phyloP scores from a whole-genome alignment of 2,113 vertebrate genomes.

The Tetraodon nigroviridis region DNA sequence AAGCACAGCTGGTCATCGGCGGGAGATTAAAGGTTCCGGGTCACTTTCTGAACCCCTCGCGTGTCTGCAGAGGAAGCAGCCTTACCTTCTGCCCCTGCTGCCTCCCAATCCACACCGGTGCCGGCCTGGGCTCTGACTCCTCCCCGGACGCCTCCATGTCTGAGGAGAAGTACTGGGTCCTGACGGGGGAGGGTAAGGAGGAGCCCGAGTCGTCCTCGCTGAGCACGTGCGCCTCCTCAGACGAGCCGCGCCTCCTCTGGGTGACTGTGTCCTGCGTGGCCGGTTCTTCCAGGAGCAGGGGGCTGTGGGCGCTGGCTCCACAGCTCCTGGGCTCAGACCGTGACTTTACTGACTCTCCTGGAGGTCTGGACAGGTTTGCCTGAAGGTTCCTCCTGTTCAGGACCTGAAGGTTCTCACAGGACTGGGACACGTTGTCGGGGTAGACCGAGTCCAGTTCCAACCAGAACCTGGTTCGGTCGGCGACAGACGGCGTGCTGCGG shows the following conservation, averaged over 20 bases:
- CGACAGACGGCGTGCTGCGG: conserved; percentile 81
- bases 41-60: not conserved
- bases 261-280: conserved; percentile 13
- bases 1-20: not conserved
- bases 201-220: conserved; percentile 59
- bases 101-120: conserved; percentile 51
- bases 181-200: conserved; percentile 54
- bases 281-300: conserved; percentile 6
- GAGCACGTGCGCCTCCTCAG: conserved; percentile 23
- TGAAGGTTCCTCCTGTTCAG: conserved; percentile 62
- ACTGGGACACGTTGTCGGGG: conserved; percentile 78
- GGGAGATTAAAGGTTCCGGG: not conserved
- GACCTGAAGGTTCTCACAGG: conserved; percentile 80
- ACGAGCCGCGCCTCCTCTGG: conserved; percentile 8
- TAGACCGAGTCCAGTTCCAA: conserved; percentile 81
- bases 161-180: conserved; percentile 52
- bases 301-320: not conserved
- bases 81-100: conserved; percentile 41
- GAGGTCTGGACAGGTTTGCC: conserved; percentile 25
- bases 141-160: conserved; percentile 66
- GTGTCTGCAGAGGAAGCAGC: not conserved
- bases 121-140: conserved; percentile 52
- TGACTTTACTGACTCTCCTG: conserved; percentile 59
- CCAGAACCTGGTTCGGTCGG: conserved; percentile 86
- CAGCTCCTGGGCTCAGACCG: conserved; percentile 46